These are phyloP conservation scores for Setipinna tenuifilis DNA, from an alignment of 2,797 vertebrate species.

Conservation along the genomic window DNA sequence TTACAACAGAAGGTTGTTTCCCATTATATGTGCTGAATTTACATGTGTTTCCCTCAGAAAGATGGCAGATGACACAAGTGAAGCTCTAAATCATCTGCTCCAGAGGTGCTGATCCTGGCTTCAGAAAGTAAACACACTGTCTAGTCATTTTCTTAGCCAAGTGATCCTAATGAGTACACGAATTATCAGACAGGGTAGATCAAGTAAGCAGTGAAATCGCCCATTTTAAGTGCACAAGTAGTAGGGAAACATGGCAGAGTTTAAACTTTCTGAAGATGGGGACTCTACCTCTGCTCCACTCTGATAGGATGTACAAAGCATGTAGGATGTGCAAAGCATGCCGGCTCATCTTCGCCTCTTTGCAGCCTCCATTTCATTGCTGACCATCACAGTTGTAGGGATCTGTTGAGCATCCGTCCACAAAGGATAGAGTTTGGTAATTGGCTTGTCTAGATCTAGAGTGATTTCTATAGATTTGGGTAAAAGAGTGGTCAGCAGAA, in stretches of 20 bases:
- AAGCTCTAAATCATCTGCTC: no score
- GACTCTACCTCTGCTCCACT: no score
- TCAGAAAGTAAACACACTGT: no score
- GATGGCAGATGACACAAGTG: background rate
- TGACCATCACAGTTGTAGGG: background rate
- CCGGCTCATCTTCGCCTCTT: background rate
- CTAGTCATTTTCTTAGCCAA: no score
- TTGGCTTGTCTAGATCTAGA: background rate
- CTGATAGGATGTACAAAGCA: no score
- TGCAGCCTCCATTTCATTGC: background rate
- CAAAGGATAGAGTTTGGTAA: background rate
- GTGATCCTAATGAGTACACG: no score
- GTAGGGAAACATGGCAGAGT: no score
- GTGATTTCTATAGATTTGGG: background rate
- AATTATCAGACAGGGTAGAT: no score
- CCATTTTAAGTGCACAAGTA: no score
- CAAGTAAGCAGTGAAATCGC: no score
- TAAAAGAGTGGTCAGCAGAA: background rate
- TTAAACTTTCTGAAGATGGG: no score
- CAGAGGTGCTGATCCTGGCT: no score
- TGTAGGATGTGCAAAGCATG: background rate
- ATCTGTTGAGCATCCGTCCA: background rate
- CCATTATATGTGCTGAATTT: background rate
- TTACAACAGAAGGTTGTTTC: background rate
- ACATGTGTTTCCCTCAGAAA: background rate